Percentiles rank a stretch among this genome's conserved stretches.
Evolutionary conservation across 2,888 invertebrate species (phyloP).

Genomic region (Oxyteleia sp.): DNA sequence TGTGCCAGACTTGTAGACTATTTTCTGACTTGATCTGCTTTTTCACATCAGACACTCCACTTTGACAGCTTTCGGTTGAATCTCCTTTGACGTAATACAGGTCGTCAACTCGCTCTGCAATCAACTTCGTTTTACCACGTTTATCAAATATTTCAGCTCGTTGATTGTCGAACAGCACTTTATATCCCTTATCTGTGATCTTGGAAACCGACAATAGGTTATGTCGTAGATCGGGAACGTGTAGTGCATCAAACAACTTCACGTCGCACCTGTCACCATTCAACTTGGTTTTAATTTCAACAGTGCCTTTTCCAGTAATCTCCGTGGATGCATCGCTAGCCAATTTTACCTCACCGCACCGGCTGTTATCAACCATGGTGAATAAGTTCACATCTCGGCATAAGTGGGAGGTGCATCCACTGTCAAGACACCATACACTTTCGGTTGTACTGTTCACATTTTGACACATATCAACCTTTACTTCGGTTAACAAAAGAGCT

Average conservation of each 20-base stretch:
- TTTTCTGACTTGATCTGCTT: not conserved
- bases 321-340: conserved; percentile 17
- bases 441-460: not conserved
- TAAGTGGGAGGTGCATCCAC: conserved; percentile 29
- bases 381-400: conserved; percentile 10
- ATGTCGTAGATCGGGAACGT: conserved; percentile 13
- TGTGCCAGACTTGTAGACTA: conserved; percentile 34
- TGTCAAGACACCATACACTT: conserved; percentile 30
- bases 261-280: not conserved
- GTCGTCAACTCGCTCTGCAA: conserved; percentile 4
- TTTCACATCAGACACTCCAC: not conserved
- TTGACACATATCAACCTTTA: conserved; percentile 19
- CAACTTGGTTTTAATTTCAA: not conserved
- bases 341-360: conserved; percentile 2
- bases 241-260: conserved; percentile 8
- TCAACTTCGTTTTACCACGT: not conserved
- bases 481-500: conserved; percentile 2
- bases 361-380: not conserved
- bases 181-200: conserved; percentile 25
- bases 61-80: not conserved
- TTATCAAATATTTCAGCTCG: conserved; percentile 9
- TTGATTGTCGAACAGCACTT: conserved; percentile 15
- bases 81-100: conserved; percentile 35
- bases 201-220: conserved; percentile 34
- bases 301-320: conserved; percentile 14